A percentile compares a stretch with the other conserved stretches of the same genome.
Conservation (phyloP, 2,113 vertebrate genomes). For the Zosterops japonicus region DNA sequence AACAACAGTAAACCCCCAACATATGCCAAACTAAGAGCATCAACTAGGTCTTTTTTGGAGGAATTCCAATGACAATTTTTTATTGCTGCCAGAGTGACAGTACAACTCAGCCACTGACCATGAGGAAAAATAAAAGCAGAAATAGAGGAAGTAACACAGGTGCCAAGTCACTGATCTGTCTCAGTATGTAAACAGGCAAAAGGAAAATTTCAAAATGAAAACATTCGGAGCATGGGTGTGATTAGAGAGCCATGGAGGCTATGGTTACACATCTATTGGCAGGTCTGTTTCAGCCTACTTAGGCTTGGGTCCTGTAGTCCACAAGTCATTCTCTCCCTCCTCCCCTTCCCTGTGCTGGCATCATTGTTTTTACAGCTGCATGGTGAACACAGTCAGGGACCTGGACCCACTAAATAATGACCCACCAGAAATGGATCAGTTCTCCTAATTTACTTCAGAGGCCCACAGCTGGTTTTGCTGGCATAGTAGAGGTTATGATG, state of each 20-base stretch:
- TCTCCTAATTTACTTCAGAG: constrained; percentile 2
- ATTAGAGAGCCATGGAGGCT: background rate
- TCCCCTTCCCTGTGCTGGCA: background rate
- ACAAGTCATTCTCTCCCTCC: background rate
- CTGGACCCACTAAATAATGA: background rate
- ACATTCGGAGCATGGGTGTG: background rate
- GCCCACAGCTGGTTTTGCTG: background rate
- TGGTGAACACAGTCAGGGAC: background rate
- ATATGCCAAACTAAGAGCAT: background rate
- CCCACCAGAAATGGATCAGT: background rate
- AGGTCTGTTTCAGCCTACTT: background rate
- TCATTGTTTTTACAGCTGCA: constrained; percentile 39
- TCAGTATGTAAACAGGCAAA: background rate
- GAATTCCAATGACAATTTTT: background rate
- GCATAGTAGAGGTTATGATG: background rate
- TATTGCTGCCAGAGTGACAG: background rate
- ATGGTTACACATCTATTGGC: background rate
- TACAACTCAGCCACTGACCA: background rate
- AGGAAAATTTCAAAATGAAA: constrained; percentile 23
- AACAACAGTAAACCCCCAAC: background rate
- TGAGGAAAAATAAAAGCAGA: constrained; percentile 20
- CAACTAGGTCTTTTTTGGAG: background rate
- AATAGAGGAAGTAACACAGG: constrained; percentile 9
- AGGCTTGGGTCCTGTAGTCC: background rate
- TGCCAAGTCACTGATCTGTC: constrained; percentile 33